Conservation (phyloP, 2,113 vertebrate genomes). For the Merops nubicus region DNA sequence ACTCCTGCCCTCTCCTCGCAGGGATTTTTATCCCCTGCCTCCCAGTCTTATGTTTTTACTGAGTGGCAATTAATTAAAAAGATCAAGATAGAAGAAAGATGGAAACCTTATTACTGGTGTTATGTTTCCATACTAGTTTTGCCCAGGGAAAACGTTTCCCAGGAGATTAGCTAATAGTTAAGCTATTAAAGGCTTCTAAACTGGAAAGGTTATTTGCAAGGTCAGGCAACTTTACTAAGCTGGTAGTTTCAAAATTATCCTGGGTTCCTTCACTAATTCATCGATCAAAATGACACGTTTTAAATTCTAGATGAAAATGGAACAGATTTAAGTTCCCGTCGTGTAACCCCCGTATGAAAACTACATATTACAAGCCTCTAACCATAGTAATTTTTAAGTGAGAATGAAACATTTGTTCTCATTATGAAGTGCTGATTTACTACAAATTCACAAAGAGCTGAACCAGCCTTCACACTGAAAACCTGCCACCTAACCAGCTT, state of each 20-base stretch:
- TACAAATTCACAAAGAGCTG: slow-evolving; percentile 47
- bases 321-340: slow-evolving; percentile 30
- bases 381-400: slow-evolving; percentile 34
- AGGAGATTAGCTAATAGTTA: slow-evolving; percentile 63
- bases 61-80: slow-evolving; percentile 59
- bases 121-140: slow-evolving; percentile 48
- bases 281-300: slow-evolving; percentile 66
- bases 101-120: slow-evolving; percentile 56
- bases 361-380: slow-evolving; percentile 30
- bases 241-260: slow-evolving; percentile 61
- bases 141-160: slow-evolving; percentile 42
- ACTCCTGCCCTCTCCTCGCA: slow-evolving; percentile 6
- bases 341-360: slow-evolving; percentile 36
- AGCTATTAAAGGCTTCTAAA: slow-evolving; percentile 67
- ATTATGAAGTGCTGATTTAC: slow-evolving; percentile 59
- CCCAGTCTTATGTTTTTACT: slow-evolving; percentile 27
- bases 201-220: slow-evolving; percentile 57
- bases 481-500: background rate
- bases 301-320: slow-evolving; percentile 69
- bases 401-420: slow-evolving; percentile 60
- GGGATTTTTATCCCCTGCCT: background rate
- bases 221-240: slow-evolving; percentile 58
- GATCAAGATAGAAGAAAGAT: slow-evolving; percentile 63
- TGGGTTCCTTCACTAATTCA: slow-evolving; percentile 59
- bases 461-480: background rate